Conservation (phyloP, 1,140 invertebrate genomes). For the Drosophila subobscura region DNA sequence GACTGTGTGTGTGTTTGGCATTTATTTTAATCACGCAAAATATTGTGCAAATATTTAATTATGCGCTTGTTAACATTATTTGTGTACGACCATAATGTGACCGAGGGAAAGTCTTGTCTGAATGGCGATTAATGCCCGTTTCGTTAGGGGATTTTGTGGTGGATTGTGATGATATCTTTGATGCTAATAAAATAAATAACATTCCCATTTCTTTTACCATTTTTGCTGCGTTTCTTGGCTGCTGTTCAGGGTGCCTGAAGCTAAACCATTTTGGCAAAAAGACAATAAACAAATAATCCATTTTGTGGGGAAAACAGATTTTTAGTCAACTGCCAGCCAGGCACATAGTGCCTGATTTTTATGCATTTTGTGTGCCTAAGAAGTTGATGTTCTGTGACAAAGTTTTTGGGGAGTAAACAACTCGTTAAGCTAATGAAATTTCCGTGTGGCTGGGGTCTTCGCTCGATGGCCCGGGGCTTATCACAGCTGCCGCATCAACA, state of each 20-base stretch:
- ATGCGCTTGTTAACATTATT: slow-evolving; percentile 78
- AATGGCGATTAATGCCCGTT: slow-evolving; percentile 48
- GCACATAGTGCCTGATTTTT: slow-evolving; percentile 21
- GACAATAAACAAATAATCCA: too few relatives aligned
- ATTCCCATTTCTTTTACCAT: background rate
- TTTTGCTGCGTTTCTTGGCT: background rate
- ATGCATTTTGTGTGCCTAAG: slow-evolving; percentile 9
- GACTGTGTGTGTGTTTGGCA: slow-evolving; percentile 46
- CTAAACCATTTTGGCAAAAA: too few relatives aligned
- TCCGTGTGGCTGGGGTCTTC: slow-evolving; percentile 30
- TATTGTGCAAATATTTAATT: slow-evolving; percentile 79
- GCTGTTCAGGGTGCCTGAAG: too few relatives aligned
- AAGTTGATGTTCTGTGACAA: slow-evolving; percentile 39
- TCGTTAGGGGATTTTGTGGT: background rate
- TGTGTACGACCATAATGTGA: slow-evolving; percentile 55
- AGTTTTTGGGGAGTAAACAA: slow-evolving; percentile 64
- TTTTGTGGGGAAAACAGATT: background rate
- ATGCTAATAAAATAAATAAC: background rate
- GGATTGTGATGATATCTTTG: slow-evolving; percentile 14
- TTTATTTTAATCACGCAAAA: slow-evolving; percentile 78
- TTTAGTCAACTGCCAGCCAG: slow-evolving; percentile 7
- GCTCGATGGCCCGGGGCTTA: slow-evolving; percentile 63
- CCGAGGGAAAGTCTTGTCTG: slow-evolving; percentile 14
- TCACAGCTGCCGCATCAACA: slow-evolving; percentile 71
- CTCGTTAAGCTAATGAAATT: slow-evolving; percentile 79